Evolutionary conservation across 2,797 vertebrate species (phyloP), one percentile per base, ranked within the genome.

Genomic region (Dendrocincla fuliginosa): DNA sequence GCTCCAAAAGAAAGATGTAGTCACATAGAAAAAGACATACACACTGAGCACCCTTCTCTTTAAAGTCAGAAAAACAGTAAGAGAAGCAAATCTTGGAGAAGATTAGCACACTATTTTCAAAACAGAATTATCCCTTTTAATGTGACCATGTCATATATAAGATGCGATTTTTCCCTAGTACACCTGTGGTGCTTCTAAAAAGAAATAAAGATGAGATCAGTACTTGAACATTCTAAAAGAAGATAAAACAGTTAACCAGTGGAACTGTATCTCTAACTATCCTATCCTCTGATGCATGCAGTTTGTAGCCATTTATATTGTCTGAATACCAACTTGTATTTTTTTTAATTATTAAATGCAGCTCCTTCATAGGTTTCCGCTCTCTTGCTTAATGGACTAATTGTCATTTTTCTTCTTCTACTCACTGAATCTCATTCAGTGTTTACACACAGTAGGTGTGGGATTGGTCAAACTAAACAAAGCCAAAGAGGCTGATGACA

Each of bases 401-500:
- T n/a, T 74, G 59, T 32, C 13, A 57, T 83, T 84, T 68, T 81
- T 53, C 65, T 71, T 87, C 65, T 59, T 69, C 60, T 85, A 70
- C 39, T 35, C 64, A 56, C 41, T 64, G 49, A 90, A 68, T 32
- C 22, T 83, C 67, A 59, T n/a, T 70, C 68, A 74, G 4, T 78
- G 78, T 96, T 95, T 95, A 94, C 84, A 92, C 49, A 83, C 49
- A 63, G 78, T 46, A 49, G 73, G 59, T 57, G 71, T 75, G 61
- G 75, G 81, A 84, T 52, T 85, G 92, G 75, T 94, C 85, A 87
- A 90, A 78, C 39, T 37, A 80, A 94, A 87, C 65, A 92, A 92
- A 91, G 76, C 27, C 64, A 33, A 68, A 90, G 76, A 67, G 41
- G 63, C 77, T 94, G 77, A 60, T 60, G 88, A 89, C 82, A 94